A percentile compares a stretch with the other conserved stretches of the same genome.
Evolutionary conservation across 1,140 invertebrate genomes (phyloP).

Genomic region (Tyrophagus putrescentiae): DNA sequence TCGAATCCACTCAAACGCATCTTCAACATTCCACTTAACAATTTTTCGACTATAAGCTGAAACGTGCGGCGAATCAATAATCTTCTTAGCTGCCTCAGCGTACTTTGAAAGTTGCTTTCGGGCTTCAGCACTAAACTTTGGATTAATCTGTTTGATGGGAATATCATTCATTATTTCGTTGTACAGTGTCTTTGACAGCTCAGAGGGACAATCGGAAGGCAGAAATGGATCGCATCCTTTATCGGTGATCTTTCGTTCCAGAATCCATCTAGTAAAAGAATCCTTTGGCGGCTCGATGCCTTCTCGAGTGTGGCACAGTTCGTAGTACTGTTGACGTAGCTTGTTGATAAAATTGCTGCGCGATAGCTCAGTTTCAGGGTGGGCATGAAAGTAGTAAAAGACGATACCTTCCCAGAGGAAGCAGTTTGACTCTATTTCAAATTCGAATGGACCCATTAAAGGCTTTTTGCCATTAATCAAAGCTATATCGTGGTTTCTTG

Average conservation of each 20-base stretch:
- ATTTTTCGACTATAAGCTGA: conserved; percentile 87
- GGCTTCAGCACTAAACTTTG: conserved; percentile 87
- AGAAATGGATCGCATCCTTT: conserved; percentile 58
- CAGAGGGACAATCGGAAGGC: conserved; percentile 74
- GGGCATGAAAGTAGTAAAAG: conserved; percentile 62
- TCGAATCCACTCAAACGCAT: conserved; percentile 87
- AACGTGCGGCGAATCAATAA: conserved; percentile 59
- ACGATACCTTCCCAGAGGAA: conserved; percentile 76
- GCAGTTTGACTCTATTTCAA: conserved; percentile 80
- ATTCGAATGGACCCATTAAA: conserved; percentile 75
- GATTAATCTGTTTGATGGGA: conserved; percentile 81
- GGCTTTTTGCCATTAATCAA: conserved; percentile 31
- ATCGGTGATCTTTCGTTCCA: conserved; percentile 85
- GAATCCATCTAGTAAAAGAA: conserved; percentile 88
- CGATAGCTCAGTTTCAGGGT: conserved; percentile 75
- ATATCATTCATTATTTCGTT: conserved; percentile 97
- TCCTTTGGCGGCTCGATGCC: conserved; percentile 86
- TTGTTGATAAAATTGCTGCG: conserved; percentile 62
- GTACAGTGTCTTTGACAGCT: conserved; percentile 87
- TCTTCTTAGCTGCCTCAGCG: conserved; percentile 88
- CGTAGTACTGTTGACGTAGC: conserved; percentile 75
- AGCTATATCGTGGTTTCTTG: conserved; percentile 35
- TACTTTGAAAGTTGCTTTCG: conserved; percentile 87
- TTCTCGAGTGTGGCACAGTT: conserved; percentile 81
- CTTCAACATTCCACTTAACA: conserved; percentile 95